Base-by-base conservation (phyloP, 1,140 invertebrate species). In the Drosophila takahashii region DNA sequence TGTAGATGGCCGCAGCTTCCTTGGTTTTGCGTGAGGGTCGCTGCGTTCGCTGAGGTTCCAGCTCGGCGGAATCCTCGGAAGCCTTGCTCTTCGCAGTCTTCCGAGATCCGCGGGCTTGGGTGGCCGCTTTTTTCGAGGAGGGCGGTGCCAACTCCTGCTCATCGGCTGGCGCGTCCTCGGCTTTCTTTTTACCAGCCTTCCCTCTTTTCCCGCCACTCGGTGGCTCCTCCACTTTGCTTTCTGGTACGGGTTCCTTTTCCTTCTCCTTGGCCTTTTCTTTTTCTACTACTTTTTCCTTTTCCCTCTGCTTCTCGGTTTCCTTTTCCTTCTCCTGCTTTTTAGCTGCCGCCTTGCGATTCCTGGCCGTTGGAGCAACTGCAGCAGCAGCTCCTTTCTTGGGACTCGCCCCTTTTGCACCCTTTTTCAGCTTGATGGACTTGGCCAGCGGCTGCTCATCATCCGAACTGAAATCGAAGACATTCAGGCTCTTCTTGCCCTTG, bases 1-100 rank as follows among this genome's bases (percentile, higher is more conserved):
- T 95, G 67, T 95, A 96, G 26, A 96, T 94, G 16, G 95, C 93
- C 13, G 95, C 95, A 50, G 95, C 95, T 92, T 96, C 95, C 90
- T 96, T 96, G 5, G 95, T 96, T 90, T 95, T 96, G 39, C 96
- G 93, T 1, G 94, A 93, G 0, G 95, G 95, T 41, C 95, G 77
- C 45, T 87, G 81, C 36, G 91, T 59, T 1, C 78, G 86, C 72
- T 76, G 77, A 41, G 80, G 50, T 34, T 16, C 69, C 1, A 51
- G 34, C 8, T 72, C 66, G 0, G 26, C n/a, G 13, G 51, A 39
- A 9, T 65, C 65, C 41, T 53, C 37, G 9, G 32, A 57, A n/a
- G 47, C 59, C 50, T 90, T 89, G 22, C 59, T 53, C 10, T 79
- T 81, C 0, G 53, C 74, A 2, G 64, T 44, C 7, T 89, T 86